Percentiles rank a stretch among this genome's conserved stretches.
phyloP scores from a whole-genome alignment of 2,797 vertebrate genomes.

The Crocodylus rhombifer region DNA sequence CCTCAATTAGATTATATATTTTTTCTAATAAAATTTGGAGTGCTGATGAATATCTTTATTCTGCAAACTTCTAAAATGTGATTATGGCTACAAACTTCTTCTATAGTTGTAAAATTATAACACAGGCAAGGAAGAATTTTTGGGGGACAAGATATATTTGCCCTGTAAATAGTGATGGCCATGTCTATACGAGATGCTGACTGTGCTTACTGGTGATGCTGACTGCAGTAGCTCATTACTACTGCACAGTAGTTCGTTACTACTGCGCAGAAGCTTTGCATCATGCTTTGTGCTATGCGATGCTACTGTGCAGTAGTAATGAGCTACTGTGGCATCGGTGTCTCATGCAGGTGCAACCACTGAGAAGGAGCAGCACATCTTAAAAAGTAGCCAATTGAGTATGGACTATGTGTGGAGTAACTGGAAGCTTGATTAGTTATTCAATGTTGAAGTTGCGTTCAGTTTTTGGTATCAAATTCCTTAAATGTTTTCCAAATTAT shows the following conservation, averaged over 20 bases:
- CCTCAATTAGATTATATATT: neutral
- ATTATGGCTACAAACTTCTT: neutral
- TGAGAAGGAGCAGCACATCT: neutral
- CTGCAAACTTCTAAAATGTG: neutral
- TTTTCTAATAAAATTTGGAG: neutral
- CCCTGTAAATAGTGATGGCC: neutral
- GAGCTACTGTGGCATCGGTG: no score
- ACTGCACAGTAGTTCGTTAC: no score
- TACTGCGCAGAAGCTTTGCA: no score
- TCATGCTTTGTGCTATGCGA: no score
- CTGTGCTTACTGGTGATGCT: no score
- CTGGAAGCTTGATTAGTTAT: neutral
- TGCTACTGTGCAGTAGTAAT: no score
- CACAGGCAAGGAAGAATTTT: neutral
- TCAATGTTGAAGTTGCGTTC: neutral
- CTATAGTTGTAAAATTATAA: neutral
- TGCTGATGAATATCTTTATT: accelerated
- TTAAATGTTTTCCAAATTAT: neutral
- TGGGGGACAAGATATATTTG: neutral
- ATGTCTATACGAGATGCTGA: no score
- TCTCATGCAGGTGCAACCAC: neutral
- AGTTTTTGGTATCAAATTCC: neutral
- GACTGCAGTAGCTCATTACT: no score
- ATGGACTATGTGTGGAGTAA: neutral
- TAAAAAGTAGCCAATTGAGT: accelerated